Evolutionary conservation across 2,888 invertebrate species (phyloP), one percentile per base, ranked within the genome.

Genomic region (Litoditis marina): DNA sequence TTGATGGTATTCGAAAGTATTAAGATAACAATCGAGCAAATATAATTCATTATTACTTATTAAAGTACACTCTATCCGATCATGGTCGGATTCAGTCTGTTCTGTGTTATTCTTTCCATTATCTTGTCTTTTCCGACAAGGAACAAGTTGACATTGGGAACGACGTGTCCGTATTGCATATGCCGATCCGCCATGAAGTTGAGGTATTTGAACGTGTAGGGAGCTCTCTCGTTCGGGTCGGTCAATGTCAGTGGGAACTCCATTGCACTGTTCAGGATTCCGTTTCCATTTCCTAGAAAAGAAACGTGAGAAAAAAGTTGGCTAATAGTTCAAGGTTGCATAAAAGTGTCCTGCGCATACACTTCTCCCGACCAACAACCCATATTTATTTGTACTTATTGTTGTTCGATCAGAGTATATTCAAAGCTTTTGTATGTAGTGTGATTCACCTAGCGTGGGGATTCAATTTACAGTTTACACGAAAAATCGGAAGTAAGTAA

Each of bases 161-260:
- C 71, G 16, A 74, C 74, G 34, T 76, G 76, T 25, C 73, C 74
- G 32, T 76, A 77, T 55, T 73, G 73, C 73, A 73, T 73, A 58
- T 73, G 73, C 52, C 75, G 66, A 72, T 78, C 78, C 42, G 78
- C 78, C 78, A 77, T 78, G 68, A 70, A 78, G 66, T 78, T 78
- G 55, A 78, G 69, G 53, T 78, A 78, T 54, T 76, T 77, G 72
- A 77, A 74, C 13, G 72, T 77, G 61, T 77, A 74, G 13, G 76
- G 73, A 49, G 74, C 77, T 19, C 78, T 65, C 57, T 78, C 78
- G 46, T 78, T 75, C 2, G 78, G 78, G 59, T 78, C 78, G 8
- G 76, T 63, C 1, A 78, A 60, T 0, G 76, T 74, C 6, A 78
- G 60, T 8, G 78, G 78, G 68, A 78, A 78, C 46, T 78, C 78